These are phyloP conservation scores for Drosophila repleta DNA, from an alignment of 1,140 invertebrate species.

Conservation along the genomic window DNA sequence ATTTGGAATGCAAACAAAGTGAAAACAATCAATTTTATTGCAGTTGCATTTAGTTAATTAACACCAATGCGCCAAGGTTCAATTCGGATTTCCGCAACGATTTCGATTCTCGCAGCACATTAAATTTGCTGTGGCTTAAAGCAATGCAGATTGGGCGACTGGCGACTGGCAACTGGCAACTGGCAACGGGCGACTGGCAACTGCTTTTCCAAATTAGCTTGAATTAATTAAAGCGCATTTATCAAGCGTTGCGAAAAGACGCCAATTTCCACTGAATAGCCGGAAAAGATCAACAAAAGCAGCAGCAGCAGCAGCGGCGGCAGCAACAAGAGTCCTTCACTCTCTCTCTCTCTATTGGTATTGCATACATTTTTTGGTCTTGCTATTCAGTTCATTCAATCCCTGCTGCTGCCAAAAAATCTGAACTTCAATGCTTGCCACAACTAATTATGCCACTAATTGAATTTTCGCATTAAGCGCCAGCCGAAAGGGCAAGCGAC, in stretches of 20 bases:
- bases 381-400: slow-evolving; percentile 56
- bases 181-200: neutral
- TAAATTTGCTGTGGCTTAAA: slow-evolving; percentile 49
- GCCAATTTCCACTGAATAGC: slow-evolving; percentile 52
- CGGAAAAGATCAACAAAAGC: slow-evolving; percentile 68
- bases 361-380: slow-evolving; percentile 37
- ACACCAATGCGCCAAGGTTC: slow-evolving; percentile 66
- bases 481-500: slow-evolving; percentile 34
- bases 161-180: slow-evolving; percentile 1
- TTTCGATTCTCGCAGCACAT: slow-evolving; percentile 30
- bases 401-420: slow-evolving; percentile 63
- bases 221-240: slow-evolving; percentile 79
- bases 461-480: slow-evolving; percentile 80
- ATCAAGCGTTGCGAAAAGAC: slow-evolving; percentile 58
- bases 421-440: slow-evolving; percentile 80
- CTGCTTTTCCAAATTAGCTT: slow-evolving; percentile 63
- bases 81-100: slow-evolving; percentile 9
- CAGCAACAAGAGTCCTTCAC: slow-evolving; percentile 1
- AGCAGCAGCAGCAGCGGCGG: slow-evolving; percentile 3
- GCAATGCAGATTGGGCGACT: slow-evolving; percentile 4
- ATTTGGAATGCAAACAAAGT: slow-evolving; percentile 83
- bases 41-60: slow-evolving; percentile 82
- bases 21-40: slow-evolving; percentile 83
- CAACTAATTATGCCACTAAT: slow-evolving; percentile 82
- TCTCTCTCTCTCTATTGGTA: slow-evolving; percentile 13